phyloP scores from a whole-genome alignment of 2,888 invertebrate genomes.

The Hirtodrosophila duncani region DNA sequence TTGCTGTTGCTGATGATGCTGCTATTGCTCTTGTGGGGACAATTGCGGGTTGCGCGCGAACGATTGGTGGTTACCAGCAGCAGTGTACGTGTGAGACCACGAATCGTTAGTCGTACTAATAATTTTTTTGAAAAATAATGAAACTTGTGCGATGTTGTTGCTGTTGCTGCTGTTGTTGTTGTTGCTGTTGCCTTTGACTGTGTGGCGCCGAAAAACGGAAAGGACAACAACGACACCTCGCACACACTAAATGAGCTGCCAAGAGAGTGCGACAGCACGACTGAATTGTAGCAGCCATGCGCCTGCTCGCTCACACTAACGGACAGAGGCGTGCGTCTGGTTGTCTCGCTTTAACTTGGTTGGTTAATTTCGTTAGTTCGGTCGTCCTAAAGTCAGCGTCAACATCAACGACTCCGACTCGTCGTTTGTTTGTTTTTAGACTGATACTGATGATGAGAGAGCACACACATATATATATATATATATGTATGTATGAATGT shows the following conservation, averaged over 20 bases:
- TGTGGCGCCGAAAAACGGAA: too few species aligned
- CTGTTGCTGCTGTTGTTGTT: constrained; percentile 11
- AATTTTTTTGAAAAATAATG: constrained; percentile 73
- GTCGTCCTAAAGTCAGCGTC: constrained; percentile 16
- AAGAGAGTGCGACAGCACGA: constrained; percentile 31
- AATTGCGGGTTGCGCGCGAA: constrained; percentile 65
- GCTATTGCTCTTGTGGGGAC: constrained; percentile 36
- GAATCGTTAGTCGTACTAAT: constrained; percentile 75
- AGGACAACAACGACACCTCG: too few species aligned
- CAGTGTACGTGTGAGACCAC: constrained; percentile 52
- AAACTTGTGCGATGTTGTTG: constrained; percentile 40
- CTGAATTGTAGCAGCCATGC: not conserved
- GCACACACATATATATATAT: too few species aligned
- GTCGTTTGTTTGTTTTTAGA: constrained; percentile 12
- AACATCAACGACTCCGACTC: constrained; percentile 14
- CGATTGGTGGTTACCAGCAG: constrained; percentile 59
- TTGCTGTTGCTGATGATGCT: constrained; percentile 30
- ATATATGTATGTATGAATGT: constrained; percentile 1
- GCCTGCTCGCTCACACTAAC: constrained; percentile 26
- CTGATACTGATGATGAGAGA: too few species aligned
- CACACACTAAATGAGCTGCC: too few species aligned
- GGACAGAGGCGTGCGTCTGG: constrained; percentile 26
- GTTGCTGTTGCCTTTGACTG: not conserved
- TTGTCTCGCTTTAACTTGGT: constrained; percentile 72
- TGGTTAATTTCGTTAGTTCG: constrained; percentile 70